Conservation (phyloP, 1,140 invertebrate species). For the Aphis craccivora region DNA sequence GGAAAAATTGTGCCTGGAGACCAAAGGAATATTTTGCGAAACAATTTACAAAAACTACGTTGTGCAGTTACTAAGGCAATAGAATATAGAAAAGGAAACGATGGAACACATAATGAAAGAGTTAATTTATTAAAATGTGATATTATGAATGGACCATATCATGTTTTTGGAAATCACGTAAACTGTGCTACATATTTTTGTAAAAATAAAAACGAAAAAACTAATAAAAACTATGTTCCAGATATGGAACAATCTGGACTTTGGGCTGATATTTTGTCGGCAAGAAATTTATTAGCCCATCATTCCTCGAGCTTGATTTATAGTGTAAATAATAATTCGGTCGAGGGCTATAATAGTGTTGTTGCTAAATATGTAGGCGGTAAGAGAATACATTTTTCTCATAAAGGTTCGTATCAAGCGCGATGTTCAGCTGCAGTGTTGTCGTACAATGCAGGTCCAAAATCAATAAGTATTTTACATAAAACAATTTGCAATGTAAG, state of each 20-base stretch:
- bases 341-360: neutral
- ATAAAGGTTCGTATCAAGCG: neutral
- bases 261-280: neutral
- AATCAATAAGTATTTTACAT: neutral
- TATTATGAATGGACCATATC: slow-evolving; percentile 10
- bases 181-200: slow-evolving; percentile 12
- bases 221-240: neutral
- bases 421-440: neutral
- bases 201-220: neutral
- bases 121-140: slow-evolving; percentile 31
- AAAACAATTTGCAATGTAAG: neutral
- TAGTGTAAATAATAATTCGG: neutral
- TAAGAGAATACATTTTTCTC: neutral
- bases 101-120: neutral
- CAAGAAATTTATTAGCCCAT: neutral
- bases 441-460: neutral
- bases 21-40: neutral
- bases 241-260: neutral
- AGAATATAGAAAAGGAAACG: neutral
- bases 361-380: neutral
- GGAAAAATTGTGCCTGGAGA: neutral
- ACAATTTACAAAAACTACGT: neutral
- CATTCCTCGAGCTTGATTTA: neutral
- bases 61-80: slow-evolving; percentile 14
- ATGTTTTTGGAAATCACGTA: slow-evolving; percentile 22